Evolutionary conservation across 2,888 invertebrate species (phyloP).

Genomic region (Caenorhabditis angaria): DNA sequence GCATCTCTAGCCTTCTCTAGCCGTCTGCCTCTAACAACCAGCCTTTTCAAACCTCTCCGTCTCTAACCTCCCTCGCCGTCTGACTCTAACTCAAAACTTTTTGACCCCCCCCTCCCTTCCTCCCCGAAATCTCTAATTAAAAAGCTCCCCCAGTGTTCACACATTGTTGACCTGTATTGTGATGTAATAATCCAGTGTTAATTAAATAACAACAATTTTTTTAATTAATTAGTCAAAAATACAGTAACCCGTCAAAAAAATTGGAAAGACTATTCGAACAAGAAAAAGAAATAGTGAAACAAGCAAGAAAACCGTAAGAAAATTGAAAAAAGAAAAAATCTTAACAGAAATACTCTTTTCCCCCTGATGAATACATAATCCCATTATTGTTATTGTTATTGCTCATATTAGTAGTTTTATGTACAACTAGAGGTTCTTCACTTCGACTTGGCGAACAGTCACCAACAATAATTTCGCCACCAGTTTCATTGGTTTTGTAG

Average conservation of each 20-base stretch:
- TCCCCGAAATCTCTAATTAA: no score
- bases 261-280: background rate
- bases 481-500: constrained; percentile 65
- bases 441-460: constrained; percentile 45
- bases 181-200: no score
- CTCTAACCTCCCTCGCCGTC: no score
- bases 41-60: no score
- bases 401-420: constrained; percentile 5
- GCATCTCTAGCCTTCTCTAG: no score
- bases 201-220: no score
- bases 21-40: no score
- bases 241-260: background rate
- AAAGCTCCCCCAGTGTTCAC: no score
- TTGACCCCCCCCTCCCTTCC: no score
- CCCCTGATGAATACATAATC: constrained; percentile 20
- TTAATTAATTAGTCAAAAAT: no score
- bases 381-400: constrained; percentile 25
- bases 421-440: constrained; percentile 40
- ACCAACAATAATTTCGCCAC: constrained; percentile 13
- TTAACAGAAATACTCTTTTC: constrained; percentile 40
- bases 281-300: background rate
- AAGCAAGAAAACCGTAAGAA: background rate
- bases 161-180: no score
- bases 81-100: no score
- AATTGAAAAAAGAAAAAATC: background rate